phyloP scores from a whole-genome alignment of 2,113 vertebrate species.

The Columbina picui region DNA sequence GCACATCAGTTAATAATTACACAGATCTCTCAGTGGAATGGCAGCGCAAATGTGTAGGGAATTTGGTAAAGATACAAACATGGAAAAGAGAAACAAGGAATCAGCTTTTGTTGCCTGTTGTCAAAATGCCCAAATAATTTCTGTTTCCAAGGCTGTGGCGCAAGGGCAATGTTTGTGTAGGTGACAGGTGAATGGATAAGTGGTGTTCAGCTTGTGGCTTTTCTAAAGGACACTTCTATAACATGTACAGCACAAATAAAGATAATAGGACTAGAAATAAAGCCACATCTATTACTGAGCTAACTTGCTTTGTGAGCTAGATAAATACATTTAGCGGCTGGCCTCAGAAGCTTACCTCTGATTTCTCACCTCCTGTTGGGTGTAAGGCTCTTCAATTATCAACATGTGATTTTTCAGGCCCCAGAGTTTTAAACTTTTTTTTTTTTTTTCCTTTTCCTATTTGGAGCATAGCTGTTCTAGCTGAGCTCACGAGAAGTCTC shows the following conservation, averaged over 20 bases:
- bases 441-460: not conserved
- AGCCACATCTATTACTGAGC: not conserved
- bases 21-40: not conserved
- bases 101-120: not conserved
- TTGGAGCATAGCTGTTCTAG: not conserved
- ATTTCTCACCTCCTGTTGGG: not conserved
- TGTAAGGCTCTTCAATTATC: not conserved
- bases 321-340: not conserved
- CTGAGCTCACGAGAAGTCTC: not conserved
- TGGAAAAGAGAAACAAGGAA: not conserved
- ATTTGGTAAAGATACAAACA: not conserved
- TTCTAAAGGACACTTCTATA: not conserved
- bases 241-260: not conserved
- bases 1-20: not conserved
- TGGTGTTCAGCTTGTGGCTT: not conserved
- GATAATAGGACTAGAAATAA: not conserved
- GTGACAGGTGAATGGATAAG: fast-evolving
- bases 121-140: not conserved
- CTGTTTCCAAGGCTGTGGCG: not conserved
- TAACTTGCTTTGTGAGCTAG: not conserved
- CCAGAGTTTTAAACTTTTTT: not conserved
- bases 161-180: not conserved
- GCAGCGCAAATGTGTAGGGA: not conserved
- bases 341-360: not conserved
- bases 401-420: not conserved